Conservation (phyloP, 2,888 invertebrate species). For the Pycnomerus fuliginosus region DNA sequence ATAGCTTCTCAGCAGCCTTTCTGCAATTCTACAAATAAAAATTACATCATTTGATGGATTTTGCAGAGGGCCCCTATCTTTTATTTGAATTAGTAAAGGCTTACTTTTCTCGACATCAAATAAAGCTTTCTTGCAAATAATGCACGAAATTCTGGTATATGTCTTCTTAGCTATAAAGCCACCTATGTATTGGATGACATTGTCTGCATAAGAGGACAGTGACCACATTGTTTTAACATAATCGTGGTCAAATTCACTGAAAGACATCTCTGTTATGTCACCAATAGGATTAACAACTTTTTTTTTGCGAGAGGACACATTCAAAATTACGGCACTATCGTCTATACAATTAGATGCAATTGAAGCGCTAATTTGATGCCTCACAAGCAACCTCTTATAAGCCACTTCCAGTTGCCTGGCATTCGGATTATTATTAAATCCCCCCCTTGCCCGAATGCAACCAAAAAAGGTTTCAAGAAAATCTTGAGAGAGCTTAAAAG, state of each 20-base stretch:
- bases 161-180: too few species aligned
- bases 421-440: neutral
- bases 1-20: neutral
- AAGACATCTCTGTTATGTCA: too few species aligned
- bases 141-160: too few species aligned
- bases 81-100: neutral
- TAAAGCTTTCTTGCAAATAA: neutral
- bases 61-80: neutral
- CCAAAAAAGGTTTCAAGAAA: neutral
- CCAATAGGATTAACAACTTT: neutral
- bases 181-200: neutral
- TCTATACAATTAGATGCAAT: neutral
- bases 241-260: neutral
- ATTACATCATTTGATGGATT: neutral
- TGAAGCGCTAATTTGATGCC: neutral
- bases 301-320: neutral
- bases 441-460: neutral
- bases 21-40: neutral
- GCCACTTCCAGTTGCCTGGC: neutral
- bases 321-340: neutral
- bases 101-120: neutral
- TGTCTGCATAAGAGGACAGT: neutral
- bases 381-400: neutral
- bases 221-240: neutral
- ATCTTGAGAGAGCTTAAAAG: neutral